These are phyloP conservation scores for Pteromalus puparum DNA, from an alignment of 1,140 invertebrate genomes.

Conservation along the genomic window DNA sequence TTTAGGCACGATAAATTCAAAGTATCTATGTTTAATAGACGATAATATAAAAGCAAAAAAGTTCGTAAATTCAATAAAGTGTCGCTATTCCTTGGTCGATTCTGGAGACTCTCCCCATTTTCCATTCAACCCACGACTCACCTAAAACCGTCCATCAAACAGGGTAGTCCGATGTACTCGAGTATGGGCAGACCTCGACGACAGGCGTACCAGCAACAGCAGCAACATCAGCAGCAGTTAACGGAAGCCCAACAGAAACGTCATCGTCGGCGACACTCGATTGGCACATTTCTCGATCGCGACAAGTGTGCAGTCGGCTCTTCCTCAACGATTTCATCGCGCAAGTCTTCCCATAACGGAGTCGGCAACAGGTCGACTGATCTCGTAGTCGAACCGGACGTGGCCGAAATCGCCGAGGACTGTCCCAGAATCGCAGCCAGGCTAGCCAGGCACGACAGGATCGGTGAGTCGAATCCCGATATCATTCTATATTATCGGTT, in stretches of 20 bases:
- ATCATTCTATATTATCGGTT: not conserved
- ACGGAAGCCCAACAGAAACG: not conserved
- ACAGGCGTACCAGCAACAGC: not conserved
- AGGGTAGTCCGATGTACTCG: conserved; percentile 32
- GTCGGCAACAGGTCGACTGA: not conserved
- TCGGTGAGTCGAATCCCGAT: not conserved
- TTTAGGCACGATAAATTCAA: too few relatives aligned
- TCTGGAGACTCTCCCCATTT: too few relatives aligned
- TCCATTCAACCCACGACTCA: not conserved
- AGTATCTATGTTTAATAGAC: too few relatives aligned
- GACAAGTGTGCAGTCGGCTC: not conserved
- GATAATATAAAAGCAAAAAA: too few relatives aligned
- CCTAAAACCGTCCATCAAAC: not conserved
- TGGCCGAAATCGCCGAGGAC: conserved; percentile 4
- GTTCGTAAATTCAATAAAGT: too few relatives aligned
- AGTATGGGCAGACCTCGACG: conserved; percentile 32
- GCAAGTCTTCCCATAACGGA: not conserved
- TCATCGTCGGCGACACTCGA: conserved; percentile 27
- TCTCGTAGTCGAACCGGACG: not conserved
- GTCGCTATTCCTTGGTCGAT: too few relatives aligned
- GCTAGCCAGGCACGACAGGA: not conserved
- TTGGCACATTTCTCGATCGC: conserved; percentile 45
- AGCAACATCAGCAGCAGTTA: conserved; percentile 4
- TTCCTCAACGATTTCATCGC: not conserved
- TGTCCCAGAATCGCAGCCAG: not conserved